These are phyloP conservation scores for Hylaeus volcanicus DNA, from an alignment of 1,140 invertebrate genomes.

Conservation along the genomic window DNA sequence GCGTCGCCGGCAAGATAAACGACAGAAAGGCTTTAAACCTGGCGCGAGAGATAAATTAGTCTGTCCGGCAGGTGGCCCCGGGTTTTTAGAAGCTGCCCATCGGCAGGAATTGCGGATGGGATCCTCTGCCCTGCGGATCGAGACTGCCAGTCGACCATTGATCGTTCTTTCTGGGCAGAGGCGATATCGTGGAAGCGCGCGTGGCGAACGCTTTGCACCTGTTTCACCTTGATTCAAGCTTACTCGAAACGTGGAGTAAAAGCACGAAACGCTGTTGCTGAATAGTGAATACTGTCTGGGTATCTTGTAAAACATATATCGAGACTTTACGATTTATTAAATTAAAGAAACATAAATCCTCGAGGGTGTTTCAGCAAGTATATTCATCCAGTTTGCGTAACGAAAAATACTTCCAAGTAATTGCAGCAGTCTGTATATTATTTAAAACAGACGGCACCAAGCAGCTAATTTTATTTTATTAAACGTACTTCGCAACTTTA, in stretches of 20 bases:
- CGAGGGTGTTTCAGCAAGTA: too few species aligned
- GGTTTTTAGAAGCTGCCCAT: slow-evolving; percentile 64
- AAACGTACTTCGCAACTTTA: too few species aligned
- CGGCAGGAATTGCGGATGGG: slow-evolving; percentile 55
- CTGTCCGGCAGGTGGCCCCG: slow-evolving; percentile 67
- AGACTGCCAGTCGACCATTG: slow-evolving; percentile 38
- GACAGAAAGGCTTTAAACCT: slow-evolving; percentile 72
- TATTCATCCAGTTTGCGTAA: too few species aligned
- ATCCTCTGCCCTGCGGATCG: slow-evolving; percentile 49
- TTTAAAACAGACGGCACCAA: too few species aligned
- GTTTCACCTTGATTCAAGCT: background rate
- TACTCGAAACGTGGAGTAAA: background rate
- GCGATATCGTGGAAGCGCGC: background rate
- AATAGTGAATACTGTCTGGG: too few species aligned
- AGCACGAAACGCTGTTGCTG: background rate
- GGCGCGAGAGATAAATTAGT: slow-evolving; percentile 76
- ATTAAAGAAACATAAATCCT: too few species aligned
- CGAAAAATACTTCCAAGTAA: too few species aligned
- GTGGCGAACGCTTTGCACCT: background rate
- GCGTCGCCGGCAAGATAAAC: slow-evolving; percentile 73
- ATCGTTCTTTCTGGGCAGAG: slow-evolving; percentile 4
- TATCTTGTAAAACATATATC: too few species aligned
- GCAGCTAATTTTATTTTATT: too few species aligned
- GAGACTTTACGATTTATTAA: too few species aligned
- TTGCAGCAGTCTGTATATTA: too few species aligned